phyloP scores from a whole-genome alignment of 1,140 invertebrate species.

The Pseudomyrmex dendroicus region DNA sequence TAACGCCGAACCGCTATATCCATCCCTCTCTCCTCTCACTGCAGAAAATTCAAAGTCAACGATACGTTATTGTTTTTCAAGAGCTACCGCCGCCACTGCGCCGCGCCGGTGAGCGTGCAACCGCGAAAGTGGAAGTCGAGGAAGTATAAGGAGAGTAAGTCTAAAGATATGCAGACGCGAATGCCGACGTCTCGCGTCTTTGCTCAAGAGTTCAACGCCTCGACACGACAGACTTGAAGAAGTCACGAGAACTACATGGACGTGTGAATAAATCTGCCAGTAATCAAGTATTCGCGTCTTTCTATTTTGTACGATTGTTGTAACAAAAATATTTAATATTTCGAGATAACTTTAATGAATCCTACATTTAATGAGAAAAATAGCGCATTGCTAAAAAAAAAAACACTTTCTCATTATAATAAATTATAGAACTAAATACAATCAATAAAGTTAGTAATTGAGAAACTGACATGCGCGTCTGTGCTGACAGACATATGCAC shows the following conservation, averaged over 20 bases:
- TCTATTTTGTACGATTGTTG: constrained; percentile 29
- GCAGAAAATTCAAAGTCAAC: constrained; percentile 78
- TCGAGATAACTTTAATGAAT: constrained; percentile 10
- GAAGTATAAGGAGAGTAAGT: constrained; percentile 7
- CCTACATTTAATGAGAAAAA: too few relatives aligned
- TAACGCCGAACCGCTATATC: constrained; percentile 70
- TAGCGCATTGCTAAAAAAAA: too few relatives aligned
- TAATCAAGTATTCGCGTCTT: not conserved
- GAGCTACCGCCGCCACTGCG: constrained; percentile 45
- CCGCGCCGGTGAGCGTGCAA: constrained; percentile 24
- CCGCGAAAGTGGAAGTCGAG: constrained; percentile 43
- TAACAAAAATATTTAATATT: constrained; percentile 5
- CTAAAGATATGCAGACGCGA: constrained; percentile 32
- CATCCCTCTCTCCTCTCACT: not conserved
- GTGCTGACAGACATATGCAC: not conserved
- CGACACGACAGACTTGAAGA: constrained; percentile 3
- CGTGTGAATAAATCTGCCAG: not conserved
- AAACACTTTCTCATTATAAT: not conserved
- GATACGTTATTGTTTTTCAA: constrained; percentile 77
- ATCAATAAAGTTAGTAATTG: not conserved
- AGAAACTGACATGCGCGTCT: not conserved
- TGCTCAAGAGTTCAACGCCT: constrained; percentile 17
- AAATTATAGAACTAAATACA: not conserved
- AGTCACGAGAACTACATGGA: not conserved
- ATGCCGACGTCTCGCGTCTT: constrained; percentile 2